These are phyloP conservation scores for Astreopora myriophthalma DNA, from an alignment of 64 coral and sea anemone species.

Conservation along the genomic window DNA sequence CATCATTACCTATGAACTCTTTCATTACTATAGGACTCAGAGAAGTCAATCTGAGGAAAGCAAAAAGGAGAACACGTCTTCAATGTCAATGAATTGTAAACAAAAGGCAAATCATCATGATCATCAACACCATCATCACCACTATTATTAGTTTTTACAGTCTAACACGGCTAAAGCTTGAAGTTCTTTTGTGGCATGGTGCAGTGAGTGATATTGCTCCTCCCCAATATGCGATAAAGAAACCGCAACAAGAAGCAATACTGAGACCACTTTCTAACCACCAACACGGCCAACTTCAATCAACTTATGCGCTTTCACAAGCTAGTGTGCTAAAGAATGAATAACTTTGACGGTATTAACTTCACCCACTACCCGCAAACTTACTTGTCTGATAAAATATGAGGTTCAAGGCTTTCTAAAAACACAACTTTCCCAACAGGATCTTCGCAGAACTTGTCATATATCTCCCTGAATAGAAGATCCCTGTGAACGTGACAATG, in stretches of 20 bases:
- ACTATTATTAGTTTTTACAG: too few relatives aligned
- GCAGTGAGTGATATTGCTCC: too few relatives aligned
- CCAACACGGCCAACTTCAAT: too few relatives aligned
- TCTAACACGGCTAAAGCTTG: too few relatives aligned
- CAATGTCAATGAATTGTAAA: not conserved
- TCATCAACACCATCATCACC: too few relatives aligned
- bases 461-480: constrained; percentile 86
- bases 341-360: not conserved
- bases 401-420: constrained; percentile 87
- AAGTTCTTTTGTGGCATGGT: too few relatives aligned
- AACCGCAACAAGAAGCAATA: too few relatives aligned
- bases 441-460: constrained; percentile 90
- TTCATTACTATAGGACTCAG: constrained; percentile 97
- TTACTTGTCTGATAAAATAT: constrained; percentile 94
- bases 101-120: not conserved
- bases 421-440: constrained; percentile 73
- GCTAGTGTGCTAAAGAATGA: too few relatives aligned
- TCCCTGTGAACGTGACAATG: constrained; percentile 48
- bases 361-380: not conserved
- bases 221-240: too few relatives aligned
- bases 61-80: not conserved
- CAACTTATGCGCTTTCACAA: too few relatives aligned
- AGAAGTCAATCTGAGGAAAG: constrained; percentile 82
- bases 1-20: constrained; percentile 91
- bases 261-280: too few relatives aligned